Evolutionary conservation across 2,888 invertebrate species (phyloP), one percentile per base, ranked within the genome.

Genomic region (Dendrolimus pini): DNA sequence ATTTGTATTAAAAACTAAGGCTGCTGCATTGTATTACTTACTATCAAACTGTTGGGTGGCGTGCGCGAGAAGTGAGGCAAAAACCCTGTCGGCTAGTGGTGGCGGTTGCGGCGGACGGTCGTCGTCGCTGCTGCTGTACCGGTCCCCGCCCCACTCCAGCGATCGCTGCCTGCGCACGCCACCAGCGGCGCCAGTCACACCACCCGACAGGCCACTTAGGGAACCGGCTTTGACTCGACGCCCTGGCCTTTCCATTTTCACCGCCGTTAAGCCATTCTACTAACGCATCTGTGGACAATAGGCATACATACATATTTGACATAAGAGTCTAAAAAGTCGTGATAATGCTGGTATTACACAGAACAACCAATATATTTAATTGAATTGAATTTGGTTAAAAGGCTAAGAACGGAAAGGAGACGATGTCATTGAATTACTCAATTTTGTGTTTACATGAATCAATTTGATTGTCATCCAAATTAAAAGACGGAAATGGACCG

Each of bases 101-200:
- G 83, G 92, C 61, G 82, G 90, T 71, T 83, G 90, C 65, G 81
- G 89, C 69, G 82, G 92, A 68, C 85, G 85, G 68, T 91, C 85
- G 66, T 89, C 92, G 65, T 91, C 90, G 64, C 91, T 91, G 75
- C 92, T 92, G 79, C 92, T 92, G 77, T 92, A 92, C 62, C 92
- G 82, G 74, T 92, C 91, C 63, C 92, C 92, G 61, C 85, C 83
- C 91, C 92, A 92, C 82, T 92, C 92, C 55, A 92, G 85, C 74
- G 92, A 92, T 69, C 92, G 91, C 79, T 92, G 92, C 57, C 92
- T 91, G 58, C 92, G 83, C 59, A 89, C 89, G 62, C 75, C 72
- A 58, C 75, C 74, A 41, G 75, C 72, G 54, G 74, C 68, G 66
- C 79, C 72, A 65, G 77, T 83, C 77, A 80, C 75, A 67, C 80